A percentile compares a stretch with the other conserved stretches of the same genome.
Evolutionary conservation across 2,113 vertebrate species (phyloP).

Genomic region (Ia io): DNA sequence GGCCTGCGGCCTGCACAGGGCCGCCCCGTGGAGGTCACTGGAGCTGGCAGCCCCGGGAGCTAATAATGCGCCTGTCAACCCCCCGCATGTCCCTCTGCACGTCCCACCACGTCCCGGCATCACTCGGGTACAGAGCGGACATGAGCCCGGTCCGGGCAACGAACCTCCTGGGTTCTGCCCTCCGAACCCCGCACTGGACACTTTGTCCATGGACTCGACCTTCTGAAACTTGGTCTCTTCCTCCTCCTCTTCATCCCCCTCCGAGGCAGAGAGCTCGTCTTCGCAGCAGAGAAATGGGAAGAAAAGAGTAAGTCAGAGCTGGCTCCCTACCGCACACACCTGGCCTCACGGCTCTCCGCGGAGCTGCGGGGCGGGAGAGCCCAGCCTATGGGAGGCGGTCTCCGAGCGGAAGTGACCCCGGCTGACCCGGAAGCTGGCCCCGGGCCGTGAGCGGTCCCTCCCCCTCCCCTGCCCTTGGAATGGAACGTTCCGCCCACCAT

Average conservation of each 20-base stretch:
- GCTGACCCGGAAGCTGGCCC: neutral
- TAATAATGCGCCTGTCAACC: too few relatives aligned
- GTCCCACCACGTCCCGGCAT: rapidly evolving
- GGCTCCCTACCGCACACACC: rapidly evolving
- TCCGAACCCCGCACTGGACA: neutral
- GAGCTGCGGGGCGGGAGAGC: rapidly evolving
- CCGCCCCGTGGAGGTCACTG: too few relatives aligned
- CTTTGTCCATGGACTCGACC: rapidly evolving
- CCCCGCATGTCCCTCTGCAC: too few relatives aligned
- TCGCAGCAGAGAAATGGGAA: neutral
- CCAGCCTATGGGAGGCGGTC: rapidly evolving
- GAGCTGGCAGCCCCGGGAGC: too few relatives aligned
- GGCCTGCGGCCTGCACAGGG: too few relatives aligned
- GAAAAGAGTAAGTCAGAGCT: rapidly evolving
- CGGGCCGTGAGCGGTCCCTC: neutral
- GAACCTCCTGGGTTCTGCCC: too few relatives aligned
- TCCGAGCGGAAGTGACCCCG: neutral
- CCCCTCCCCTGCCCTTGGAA: neutral
- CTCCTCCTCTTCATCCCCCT: neutral
- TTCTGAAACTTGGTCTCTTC: neutral
- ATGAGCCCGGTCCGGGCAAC: too few relatives aligned
- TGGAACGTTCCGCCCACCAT: neutral
- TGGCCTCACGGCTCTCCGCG: rapidly evolving
- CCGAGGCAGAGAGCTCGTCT: rapidly evolving
- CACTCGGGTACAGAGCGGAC: too few relatives aligned